Evolutionary conservation across 2,888 invertebrate species (phyloP).

Genomic region (Aricia artaxerxes): DNA sequence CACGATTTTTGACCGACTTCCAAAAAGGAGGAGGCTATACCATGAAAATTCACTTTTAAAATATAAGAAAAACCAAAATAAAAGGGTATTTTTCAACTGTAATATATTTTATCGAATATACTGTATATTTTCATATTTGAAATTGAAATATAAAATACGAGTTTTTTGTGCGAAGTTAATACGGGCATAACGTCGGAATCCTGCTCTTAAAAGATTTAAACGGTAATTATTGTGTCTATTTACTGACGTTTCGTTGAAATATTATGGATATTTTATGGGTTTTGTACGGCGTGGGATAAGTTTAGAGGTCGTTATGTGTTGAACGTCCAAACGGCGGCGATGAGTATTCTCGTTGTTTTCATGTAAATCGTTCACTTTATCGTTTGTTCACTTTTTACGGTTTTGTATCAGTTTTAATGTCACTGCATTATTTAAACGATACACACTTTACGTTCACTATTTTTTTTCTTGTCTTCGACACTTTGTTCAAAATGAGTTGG

Average conservation of each 20-base stretch:
- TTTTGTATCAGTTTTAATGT: not conserved
- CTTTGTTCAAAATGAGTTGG: not conserved
- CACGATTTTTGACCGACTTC: no score
- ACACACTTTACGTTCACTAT: not conserved
- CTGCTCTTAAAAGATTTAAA: not conserved
- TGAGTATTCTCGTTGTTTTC: not conserved
- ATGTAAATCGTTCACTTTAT: conserved; percentile 11
- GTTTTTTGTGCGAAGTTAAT: not conserved
- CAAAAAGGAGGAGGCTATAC: not conserved
- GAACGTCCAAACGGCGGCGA: not conserved
- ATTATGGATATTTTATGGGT: conserved; percentile 7
- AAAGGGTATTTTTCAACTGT: no score
- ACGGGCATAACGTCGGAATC: not conserved
- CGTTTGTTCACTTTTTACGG: conserved; percentile 13
- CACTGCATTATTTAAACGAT: not conserved
- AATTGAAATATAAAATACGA: no score
- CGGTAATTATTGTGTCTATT: not conserved
- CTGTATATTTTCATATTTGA: no score
- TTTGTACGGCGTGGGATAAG: conserved; percentile 4
- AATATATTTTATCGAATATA: no score
- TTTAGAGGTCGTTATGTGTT: not conserved
- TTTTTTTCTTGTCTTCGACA: not conserved
- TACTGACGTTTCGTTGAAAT: conserved; percentile 6
- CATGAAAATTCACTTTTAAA: not conserved
- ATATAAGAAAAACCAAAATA: no score